A percentile compares a stretch with the other conserved stretches of the same genome.
Conservation (phyloP, 1,140 invertebrate genomes). For the Belonocnema kinseyi region DNA sequence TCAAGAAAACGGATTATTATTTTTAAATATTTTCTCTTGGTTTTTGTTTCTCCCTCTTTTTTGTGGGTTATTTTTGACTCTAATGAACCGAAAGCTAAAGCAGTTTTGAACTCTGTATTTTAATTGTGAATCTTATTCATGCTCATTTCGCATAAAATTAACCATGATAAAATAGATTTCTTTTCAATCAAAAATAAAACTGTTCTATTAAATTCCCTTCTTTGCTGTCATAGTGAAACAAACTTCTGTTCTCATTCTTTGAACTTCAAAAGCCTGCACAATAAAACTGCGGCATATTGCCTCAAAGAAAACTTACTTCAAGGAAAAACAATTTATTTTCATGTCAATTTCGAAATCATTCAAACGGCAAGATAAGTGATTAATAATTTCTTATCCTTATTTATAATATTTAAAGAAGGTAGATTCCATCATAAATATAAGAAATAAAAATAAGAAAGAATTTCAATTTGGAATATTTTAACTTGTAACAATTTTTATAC, state of each 20-base stretch:
- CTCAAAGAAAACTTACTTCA: conserved; percentile 3
- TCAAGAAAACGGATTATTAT: neutral
- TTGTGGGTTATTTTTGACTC: no score
- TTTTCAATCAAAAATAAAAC: no score
- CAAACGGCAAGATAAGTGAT: neutral
- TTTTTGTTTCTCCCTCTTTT: no score
- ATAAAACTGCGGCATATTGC: neutral
- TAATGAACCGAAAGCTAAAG: no score
- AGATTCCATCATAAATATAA: no score
- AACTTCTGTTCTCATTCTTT: neutral
- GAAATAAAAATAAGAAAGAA: no score
- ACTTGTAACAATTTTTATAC: no score
- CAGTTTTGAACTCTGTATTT: no score
- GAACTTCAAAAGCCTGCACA: neutral
- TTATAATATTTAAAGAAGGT: neutral
- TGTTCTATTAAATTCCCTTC: neutral
- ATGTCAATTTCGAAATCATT: neutral
- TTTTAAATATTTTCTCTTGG: neutral
- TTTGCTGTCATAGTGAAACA: neutral
- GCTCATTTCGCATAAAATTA: no score
- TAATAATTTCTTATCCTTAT: neutral
- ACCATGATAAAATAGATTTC: no score
- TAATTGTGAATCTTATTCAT: no score
- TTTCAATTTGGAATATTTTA: no score
- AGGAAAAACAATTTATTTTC: conserved; percentile 3